Evolutionary conservation across 2,797 vertebrate genomes (phyloP).

Genomic region (Aphelocoma californica): DNA sequence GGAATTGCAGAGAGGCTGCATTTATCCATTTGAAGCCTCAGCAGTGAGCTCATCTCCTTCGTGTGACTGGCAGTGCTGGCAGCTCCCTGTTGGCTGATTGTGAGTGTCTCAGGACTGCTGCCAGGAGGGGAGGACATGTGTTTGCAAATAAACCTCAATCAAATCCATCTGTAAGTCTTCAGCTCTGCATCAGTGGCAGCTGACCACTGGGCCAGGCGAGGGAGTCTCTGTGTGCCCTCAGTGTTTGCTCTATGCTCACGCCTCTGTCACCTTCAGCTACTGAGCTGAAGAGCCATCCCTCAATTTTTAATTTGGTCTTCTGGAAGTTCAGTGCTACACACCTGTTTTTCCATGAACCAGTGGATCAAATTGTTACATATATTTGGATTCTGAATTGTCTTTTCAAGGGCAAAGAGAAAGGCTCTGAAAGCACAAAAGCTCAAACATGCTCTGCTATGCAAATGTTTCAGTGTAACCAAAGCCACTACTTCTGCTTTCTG

Average conservation of each 20-base stretch:
- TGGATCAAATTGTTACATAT: neutral
- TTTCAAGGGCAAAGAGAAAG: neutral
- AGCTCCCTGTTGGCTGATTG: neutral
- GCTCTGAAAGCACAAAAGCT: neutral
- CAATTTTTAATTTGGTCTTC: neutral
- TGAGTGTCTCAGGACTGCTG: neutral
- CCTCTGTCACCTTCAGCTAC: accelerated
- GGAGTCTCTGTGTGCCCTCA: neutral
- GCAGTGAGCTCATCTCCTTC: neutral
- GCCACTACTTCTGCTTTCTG: neutral
- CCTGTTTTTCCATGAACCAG: neutral
- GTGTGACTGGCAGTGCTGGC: neutral
- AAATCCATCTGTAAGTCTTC: neutral
- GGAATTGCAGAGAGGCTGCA: neutral
- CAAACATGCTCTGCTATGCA: neutral
- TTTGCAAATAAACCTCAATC: neutral
- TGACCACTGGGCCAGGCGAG: neutral
- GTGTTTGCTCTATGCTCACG: neutral
- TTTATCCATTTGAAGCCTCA: neutral
- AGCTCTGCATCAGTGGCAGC: neutral
- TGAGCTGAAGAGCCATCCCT: neutral
- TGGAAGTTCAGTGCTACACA: neutral
- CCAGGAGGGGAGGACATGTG: neutral
- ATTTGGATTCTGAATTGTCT: neutral
- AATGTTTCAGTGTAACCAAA: neutral